phyloP scores from a whole-genome alignment of 2,888 invertebrate genomes.

The Chalcosyrphus nemorum region DNA sequence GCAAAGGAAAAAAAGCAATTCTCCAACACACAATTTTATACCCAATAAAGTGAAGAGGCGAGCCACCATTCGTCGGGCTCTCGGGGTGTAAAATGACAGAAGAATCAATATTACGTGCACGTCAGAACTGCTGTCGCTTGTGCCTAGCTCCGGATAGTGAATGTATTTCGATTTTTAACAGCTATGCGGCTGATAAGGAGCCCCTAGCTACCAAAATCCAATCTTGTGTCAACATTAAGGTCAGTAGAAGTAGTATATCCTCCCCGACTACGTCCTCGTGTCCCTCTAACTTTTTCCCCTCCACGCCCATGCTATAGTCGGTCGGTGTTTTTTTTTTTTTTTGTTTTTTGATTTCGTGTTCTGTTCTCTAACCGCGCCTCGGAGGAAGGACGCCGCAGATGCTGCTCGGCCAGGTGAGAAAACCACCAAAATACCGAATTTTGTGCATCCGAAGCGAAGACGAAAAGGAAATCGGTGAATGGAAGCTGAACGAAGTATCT shows the following conservation, averaged over 20 bases:
- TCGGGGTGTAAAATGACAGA: conserved; percentile 72
- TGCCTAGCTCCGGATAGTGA: conserved; percentile 82
- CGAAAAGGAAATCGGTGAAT: conserved; percentile 42
- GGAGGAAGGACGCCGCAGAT: conserved; percentile 62
- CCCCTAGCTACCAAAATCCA: conserved; percentile 81
- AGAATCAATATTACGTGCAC: conserved; percentile 75
- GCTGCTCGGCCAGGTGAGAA: conserved; percentile 67
- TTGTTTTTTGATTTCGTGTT: conserved; percentile 23
- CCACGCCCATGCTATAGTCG: not conserved
- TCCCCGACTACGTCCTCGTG: too few relatives aligned
- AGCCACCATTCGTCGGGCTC: conserved; percentile 5
- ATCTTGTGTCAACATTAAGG: conserved; percentile 82
- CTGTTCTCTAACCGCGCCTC: conserved; percentile 41
- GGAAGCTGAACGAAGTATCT: conserved; percentile 54
- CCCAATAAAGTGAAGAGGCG: conserved; percentile 47
- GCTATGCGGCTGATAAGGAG: conserved; percentile 82
- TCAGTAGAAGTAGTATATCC: too few relatives aligned
- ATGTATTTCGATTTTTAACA: conserved; percentile 82
- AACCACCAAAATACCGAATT: conserved; percentile 30
- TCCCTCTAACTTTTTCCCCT: conserved; percentile 26
- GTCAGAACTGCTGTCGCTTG: conserved; percentile 81
- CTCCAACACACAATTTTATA: conserved; percentile 1
- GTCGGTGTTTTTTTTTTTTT: not conserved
- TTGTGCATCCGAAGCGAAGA: conserved; percentile 15
- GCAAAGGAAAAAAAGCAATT: not conserved